A percentile compares a stretch with the other conserved stretches of the same genome.
Evolutionary conservation across 2,113 vertebrate species (phyloP).

Genomic region (Fulica atra): DNA sequence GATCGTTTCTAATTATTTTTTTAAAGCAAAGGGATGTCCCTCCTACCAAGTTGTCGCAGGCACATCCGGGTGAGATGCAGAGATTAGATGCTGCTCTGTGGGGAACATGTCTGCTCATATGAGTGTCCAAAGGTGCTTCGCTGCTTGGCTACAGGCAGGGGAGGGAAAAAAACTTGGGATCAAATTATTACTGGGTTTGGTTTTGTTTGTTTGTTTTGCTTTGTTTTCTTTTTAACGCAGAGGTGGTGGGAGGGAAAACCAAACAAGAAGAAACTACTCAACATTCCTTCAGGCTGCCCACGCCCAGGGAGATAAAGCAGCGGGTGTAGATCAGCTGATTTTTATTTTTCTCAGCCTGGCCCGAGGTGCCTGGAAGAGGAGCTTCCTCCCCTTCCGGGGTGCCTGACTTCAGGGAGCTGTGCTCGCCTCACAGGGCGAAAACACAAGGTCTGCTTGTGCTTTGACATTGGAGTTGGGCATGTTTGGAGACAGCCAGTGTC

Average conservation of each 20-base stretch:
- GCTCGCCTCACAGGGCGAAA: not conserved
- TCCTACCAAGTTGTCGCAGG: not conserved
- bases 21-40: constrained; percentile 44
- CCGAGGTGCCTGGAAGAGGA: not conserved
- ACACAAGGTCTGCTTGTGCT: not conserved
- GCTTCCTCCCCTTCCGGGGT: rapidly evolving
- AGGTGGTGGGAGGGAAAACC: not conserved
- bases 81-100: not conserved
- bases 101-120: constrained; percentile 10
- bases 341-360: not conserved
- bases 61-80: not conserved
- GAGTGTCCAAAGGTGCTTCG: not conserved
- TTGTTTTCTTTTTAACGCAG: not conserved
- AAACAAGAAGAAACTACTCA: not conserved
- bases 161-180: constrained; percentile 42
- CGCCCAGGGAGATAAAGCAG: not conserved
- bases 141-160: not conserved
- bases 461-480: not conserved
- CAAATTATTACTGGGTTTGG: not conserved
- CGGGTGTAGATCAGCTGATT: not conserved
- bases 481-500: not conserved
- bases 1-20: not conserved
- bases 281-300: constrained; percentile 44
- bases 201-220: not conserved
- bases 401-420: rapidly evolving